Evolutionary conservation across 2,888 invertebrate species (phyloP), one percentile per base, ranked within the genome.

Genomic region (Rhaphigaster nebulosa): DNA sequence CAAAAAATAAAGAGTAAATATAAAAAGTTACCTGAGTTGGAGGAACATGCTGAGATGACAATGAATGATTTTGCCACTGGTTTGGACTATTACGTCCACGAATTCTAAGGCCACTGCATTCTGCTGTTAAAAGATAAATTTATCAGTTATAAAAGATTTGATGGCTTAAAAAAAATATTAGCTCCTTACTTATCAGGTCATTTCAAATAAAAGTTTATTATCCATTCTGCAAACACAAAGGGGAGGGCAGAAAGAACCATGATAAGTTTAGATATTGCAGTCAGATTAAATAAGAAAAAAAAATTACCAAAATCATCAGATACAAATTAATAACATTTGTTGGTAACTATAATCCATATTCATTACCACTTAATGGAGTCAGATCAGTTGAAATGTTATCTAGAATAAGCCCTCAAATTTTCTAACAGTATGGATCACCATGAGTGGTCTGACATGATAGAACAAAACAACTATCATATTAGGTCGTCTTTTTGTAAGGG

Each of bases 11-110:
- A 41, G 23, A 88, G 50, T 34, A 56, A 38, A 60, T 4, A 88
- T 60, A 41, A 15, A 26, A 54, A 34, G 34, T 88, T 90, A 90
- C 90, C 38, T 90, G 88, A 50, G 90, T 56, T 23, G 87, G 10
- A 41, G 89, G 41, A 41, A 52, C n/a, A 54, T 91, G 90, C 4
- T 90, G 90, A 34, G 80, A 56, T n/a, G 90, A n/a, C 50, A 90
- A 34, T 34, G 90, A 29, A 87, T 92, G 91, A 89, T 65, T 92
- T 41, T 89, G 90, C 92, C 92, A 92, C 54, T 91, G 92, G 54
- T 38, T 56, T 41, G 91, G 91, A 91, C 76, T 91, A 56, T 91
- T 89, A 56, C 92, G 91, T 50, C 91, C 90, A 84, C 91, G 70
- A 34, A 90, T 88, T 65, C 92, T 89, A 60, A 90, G 87, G 45